These are phyloP conservation scores for Flexamia atlantica DNA, from an alignment of 2,888 invertebrate genomes.

Conservation along the genomic window DNA sequence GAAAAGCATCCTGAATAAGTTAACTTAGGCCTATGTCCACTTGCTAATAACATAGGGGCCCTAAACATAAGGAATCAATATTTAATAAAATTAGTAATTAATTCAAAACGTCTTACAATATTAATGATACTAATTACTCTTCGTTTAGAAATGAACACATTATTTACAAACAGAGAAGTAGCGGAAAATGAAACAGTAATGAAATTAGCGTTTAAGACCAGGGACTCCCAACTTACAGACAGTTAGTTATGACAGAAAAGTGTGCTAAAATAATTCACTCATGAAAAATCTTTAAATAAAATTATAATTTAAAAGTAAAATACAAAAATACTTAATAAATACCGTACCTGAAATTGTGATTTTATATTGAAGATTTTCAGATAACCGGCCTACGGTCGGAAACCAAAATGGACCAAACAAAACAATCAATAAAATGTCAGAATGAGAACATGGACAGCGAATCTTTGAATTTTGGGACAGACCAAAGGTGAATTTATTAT, in stretches of 20 bases:
- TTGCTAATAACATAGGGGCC: too few relatives aligned
- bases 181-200: too few relatives aligned
- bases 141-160: too few relatives aligned
- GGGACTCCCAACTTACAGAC: too few relatives aligned
- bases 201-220: too few relatives aligned
- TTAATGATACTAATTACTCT: too few relatives aligned
- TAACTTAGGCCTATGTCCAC: too few relatives aligned
- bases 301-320: background rate
- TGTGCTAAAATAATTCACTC: background rate
- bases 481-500: background rate
- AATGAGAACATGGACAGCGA: background rate
- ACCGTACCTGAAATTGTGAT: background rate
- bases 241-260: background rate
- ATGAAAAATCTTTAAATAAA: background rate
- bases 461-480: constrained; percentile 1
- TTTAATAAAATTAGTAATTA: too few relatives aligned
- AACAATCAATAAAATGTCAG: constrained; percentile 34
- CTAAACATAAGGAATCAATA: too few relatives aligned
- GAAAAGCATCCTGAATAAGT: too few relatives aligned
- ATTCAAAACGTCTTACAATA: too few relatives aligned
- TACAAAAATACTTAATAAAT: background rate
- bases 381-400: background rate
- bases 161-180: too few relatives aligned
- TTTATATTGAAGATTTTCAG: background rate
- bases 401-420: constrained; percentile 39